phyloP scores from a whole-genome alignment of 2,113 vertebrate genomes.

The Cyprinodon variegatus region DNA sequence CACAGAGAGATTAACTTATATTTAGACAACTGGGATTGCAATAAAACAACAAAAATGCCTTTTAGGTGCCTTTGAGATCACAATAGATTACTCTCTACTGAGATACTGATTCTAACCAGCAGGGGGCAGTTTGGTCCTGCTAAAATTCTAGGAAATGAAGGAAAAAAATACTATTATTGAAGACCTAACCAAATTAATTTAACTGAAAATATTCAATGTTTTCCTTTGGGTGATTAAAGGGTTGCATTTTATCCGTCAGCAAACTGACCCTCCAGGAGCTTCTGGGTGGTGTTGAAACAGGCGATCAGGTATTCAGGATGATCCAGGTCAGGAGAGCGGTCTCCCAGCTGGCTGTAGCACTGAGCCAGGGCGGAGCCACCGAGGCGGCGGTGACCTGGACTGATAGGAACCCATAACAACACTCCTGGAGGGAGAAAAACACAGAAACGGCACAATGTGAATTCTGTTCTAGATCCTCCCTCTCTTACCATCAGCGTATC shows the following conservation, averaged over 20 bases:
- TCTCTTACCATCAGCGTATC: constrained; percentile 12
- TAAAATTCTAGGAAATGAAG: neutral
- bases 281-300: constrained; percentile 87
- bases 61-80: neutral
- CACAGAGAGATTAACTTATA: neutral
- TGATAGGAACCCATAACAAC: constrained; percentile 86
- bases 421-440: constrained; percentile 72
- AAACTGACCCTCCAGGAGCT: constrained; percentile 80
- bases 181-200: neutral
- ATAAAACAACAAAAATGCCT: neutral
- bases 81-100: neutral
- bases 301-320: constrained; percentile 75
- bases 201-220: neutral
- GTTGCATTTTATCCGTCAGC: neutral
- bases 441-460: constrained; percentile 13
- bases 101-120: constrained; percentile 23
- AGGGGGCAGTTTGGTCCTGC: constrained; percentile 33
- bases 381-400: constrained; percentile 81
- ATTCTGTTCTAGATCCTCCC: neutral
- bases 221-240: neutral
- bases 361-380: constrained; percentile 92
- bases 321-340: constrained; percentile 87
- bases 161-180: neutral
- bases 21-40: neutral
- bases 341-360: constrained; percentile 88